phyloP scores from a whole-genome alignment of 2,888 invertebrate species.

The Patella caerulea region DNA sequence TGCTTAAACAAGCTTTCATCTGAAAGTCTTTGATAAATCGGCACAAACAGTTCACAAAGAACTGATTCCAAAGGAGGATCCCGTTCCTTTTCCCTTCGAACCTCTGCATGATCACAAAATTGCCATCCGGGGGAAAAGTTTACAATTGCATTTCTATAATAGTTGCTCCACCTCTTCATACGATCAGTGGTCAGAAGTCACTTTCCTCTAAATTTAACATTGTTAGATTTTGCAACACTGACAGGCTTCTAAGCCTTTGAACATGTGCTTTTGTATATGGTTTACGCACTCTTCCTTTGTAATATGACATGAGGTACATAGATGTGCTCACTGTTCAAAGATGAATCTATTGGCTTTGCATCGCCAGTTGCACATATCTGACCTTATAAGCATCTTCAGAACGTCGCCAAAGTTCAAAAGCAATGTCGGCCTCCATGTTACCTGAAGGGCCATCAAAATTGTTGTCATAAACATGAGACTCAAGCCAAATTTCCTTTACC shows the following conservation, averaged over 20 bases:
- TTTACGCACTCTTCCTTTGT: constrained; percentile 21
- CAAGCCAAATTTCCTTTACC: background rate
- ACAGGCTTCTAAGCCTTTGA: background rate
- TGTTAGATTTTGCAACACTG: too few species aligned
- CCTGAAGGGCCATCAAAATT: background rate
- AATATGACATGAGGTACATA: background rate
- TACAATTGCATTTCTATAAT: background rate
- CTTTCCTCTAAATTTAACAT: too few species aligned
- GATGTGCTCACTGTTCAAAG: background rate
- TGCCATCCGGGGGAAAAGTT: constrained; percentile 2
- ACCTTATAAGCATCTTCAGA: constrained; percentile 2
- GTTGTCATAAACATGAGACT: constrained; percentile 14
- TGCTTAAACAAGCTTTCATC: constrained; percentile 7
- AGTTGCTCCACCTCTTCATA: background rate
- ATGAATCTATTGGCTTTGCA: background rate
- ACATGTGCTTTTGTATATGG: constrained; percentile 21
- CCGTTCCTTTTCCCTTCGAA: background rate
- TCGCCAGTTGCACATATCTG: constrained; percentile 17
- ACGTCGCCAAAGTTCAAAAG: constrained; percentile 9
- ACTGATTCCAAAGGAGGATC: background rate
- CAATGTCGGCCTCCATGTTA: constrained; percentile 19
- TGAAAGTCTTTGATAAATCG: background rate
- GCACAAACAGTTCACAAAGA: background rate
- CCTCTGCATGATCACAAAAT: constrained; percentile 1
- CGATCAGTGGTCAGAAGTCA: background rate